Base-by-base conservation (phyloP, 2,888 invertebrate species). In the Nomada flava region DNA sequence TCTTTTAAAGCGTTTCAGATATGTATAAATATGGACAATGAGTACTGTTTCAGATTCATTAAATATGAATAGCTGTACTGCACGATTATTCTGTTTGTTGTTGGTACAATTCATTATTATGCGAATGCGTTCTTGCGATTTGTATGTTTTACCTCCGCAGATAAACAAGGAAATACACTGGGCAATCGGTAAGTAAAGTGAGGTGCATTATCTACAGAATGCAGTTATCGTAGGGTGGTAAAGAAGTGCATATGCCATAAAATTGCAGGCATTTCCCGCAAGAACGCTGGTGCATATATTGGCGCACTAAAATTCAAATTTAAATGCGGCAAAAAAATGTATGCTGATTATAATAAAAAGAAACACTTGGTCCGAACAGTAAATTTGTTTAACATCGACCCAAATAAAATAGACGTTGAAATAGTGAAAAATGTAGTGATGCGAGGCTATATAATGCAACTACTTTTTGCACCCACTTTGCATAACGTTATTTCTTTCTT, bases 141-240 rank as follows among this genome's bases (percentile, higher is more conserved):
- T 15, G 52, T n/a, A 53, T 5, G 29, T 20, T 55, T 13, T 10
- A 53, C 2, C 53, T 20, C 10, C n/a, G 7, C 4, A n/a, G 53
- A 53, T 53, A 53, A 53, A 50, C 13, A 15, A 5, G 15, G 18
- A 50, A 18, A 23, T 50, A 36, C 13, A 20, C 7, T 36, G 11
- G 11, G 29, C 18, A 4, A 59, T 73, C 65, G 65, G 29, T 57
- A 63, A 63, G 55, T 64, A 26, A n/a, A 67, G 13, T 18, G 18
- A 50, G 18, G 18, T 50, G 50, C 20, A 29, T 44, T 50, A 13
- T 0, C 10, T 9, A 73, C 65, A 29, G 73, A 59, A 18, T 73
- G 23, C 60, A 20, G 23, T 67, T 55, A 15, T 7, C 59, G 29
- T 29, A 13, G 10, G 9, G 15, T 3, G 63, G 52, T 78, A 73